phyloP scores from a whole-genome alignment of 2,888 invertebrate genomes.

The Drosophila atroscutellata region DNA sequence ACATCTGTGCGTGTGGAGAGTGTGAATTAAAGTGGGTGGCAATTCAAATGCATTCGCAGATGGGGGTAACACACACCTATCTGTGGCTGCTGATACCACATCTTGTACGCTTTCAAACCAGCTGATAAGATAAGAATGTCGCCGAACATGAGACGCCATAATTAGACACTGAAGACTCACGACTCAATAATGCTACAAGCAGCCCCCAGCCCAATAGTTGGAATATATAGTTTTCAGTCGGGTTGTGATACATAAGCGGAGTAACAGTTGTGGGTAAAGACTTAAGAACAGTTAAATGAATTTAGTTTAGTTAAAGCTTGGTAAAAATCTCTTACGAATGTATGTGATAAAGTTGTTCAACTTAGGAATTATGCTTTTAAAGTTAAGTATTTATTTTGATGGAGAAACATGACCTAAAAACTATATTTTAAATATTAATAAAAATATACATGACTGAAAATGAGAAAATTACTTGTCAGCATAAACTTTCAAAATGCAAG shows the following conservation, averaged over 20 bases:
- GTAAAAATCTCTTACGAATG: background rate
- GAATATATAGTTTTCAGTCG: slow-evolving; percentile 3
- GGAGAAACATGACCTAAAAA: background rate
- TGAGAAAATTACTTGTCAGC: slow-evolving; percentile 4
- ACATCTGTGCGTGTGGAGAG: slow-evolving; percentile 47
- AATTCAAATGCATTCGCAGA: slow-evolving; percentile 37
- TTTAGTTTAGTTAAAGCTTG: background rate
- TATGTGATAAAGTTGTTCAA: background rate
- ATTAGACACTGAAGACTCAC: slow-evolving; percentile 40
- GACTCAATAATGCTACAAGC: slow-evolving; percentile 11
- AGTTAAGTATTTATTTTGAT: background rate
- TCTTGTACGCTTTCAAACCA: slow-evolving; percentile 26
- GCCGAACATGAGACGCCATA: slow-evolving; percentile 38
- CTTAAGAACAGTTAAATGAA: slow-evolving; percentile 2
- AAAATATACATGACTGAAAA: background rate
- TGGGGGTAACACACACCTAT: slow-evolving; percentile 8
- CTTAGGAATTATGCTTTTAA: background rate
- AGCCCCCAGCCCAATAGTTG: background rate
- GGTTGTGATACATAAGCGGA: slow-evolving; percentile 33
- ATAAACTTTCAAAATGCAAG: slow-evolving; percentile 4
- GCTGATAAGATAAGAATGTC: slow-evolving; percentile 42
- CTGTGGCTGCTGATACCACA: slow-evolving; percentile 19
- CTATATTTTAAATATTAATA: slow-evolving; percentile 9
- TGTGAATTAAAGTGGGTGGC: slow-evolving; percentile 29
- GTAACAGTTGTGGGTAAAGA: background rate